phyloP scores from a whole-genome alignment of 2,888 invertebrate species.

The Cryptus armator region DNA sequence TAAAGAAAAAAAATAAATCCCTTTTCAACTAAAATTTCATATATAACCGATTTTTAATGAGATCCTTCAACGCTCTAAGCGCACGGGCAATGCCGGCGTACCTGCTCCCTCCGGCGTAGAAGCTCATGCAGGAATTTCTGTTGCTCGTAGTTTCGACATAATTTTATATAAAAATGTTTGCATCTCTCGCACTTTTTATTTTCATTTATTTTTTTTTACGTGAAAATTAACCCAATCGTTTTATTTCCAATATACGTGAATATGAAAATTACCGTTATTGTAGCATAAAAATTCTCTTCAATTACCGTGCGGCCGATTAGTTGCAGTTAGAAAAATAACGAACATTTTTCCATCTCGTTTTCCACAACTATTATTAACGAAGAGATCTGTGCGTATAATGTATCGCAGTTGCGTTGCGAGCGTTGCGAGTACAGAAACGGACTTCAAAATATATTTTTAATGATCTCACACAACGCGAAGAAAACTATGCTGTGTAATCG shows the following conservation, averaged over 20 bases:
- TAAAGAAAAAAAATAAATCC: background rate
- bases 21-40: background rate
- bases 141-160: background rate
- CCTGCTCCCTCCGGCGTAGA: background rate
- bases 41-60: slow-evolving; percentile 20
- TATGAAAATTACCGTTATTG: background rate
- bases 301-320: background rate
- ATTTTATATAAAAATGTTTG: background rate
- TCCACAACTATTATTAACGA: background rate
- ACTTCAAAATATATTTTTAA: background rate
- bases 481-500: no score
- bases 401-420: background rate
- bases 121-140: background rate
- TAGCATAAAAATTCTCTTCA: background rate
- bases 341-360: background rate
- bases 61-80: background rate
- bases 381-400: background rate
- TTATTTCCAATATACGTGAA: background rate
- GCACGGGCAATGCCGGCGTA: background rate
- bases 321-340: background rate
- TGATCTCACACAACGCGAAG: no score
- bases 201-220: background rate
- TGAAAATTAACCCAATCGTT: background rate
- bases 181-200: background rate
- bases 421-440: background rate